phyloP scores from a whole-genome alignment of 2,113 vertebrate species.

The Sceloporus undulatus region DNA sequence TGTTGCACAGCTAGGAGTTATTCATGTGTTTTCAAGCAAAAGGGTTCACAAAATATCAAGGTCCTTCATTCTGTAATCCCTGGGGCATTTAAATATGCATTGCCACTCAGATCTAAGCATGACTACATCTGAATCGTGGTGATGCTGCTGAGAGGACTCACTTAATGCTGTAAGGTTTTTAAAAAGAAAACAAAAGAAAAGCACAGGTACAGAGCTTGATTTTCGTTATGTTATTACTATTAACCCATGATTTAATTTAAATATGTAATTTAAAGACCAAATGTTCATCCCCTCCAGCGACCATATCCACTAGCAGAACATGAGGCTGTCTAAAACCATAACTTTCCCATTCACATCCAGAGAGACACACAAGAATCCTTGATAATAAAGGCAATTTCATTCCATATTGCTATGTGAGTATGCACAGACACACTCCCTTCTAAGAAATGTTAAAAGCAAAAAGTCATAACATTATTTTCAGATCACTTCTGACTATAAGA shows the following conservation, averaged over 20 bases:
- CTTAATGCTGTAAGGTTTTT: conserved; percentile 29
- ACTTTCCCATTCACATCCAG: conserved; percentile 50
- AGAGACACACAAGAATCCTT: conserved; percentile 40
- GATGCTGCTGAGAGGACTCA: conserved; percentile 48
- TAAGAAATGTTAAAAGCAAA: conserved; percentile 46
- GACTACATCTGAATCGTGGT: conserved; percentile 43
- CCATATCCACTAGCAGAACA: conserved; percentile 54
- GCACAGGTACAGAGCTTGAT: conserved; percentile 50
- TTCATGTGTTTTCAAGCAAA: conserved; percentile 43
- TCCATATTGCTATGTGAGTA: conserved; percentile 40
- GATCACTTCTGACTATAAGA: conserved; percentile 47
- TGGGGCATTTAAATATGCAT: background rate
- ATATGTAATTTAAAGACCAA: conserved; percentile 54
- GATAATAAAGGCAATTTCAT: conserved; percentile 50
- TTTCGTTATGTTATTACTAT: conserved; percentile 58
- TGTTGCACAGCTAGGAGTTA: background rate
- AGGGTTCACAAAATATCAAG: conserved; percentile 45
- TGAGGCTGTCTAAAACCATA: conserved; percentile 34
- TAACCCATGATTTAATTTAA: conserved; percentile 40
- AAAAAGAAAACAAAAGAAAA: background rate
- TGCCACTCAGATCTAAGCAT: conserved; percentile 51
- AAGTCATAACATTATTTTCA: conserved; percentile 54
- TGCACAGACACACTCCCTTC: background rate
- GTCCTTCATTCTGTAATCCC: conserved; percentile 56
- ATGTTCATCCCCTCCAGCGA: conserved; percentile 21